Evolutionary conservation across 2,113 vertebrate genomes (phyloP).

Genomic region (Microcebus tavaratra): DNA sequence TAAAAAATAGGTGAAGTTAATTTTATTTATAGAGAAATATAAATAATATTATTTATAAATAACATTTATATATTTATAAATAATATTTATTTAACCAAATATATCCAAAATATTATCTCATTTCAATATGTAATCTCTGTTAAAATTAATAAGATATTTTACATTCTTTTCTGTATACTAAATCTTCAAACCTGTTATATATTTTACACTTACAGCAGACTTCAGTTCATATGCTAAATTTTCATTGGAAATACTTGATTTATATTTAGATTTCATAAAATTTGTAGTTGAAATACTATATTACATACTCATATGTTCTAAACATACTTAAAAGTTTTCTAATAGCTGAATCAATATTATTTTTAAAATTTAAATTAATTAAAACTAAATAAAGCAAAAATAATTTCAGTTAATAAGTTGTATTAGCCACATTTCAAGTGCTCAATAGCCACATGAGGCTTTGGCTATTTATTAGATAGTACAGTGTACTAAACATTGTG

Average conservation of each 20-base stretch:
- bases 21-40: background rate
- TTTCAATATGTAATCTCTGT: background rate
- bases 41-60: no score
- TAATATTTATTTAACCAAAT: background rate
- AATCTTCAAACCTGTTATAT: background rate
- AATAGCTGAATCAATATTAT: background rate
- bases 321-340: background rate
- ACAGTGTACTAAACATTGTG: fast-evolving
- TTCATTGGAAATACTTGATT: background rate
- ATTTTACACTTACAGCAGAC: background rate
- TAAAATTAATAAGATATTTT: background rate
- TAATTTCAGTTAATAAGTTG: background rate
- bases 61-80: no score
- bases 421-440: background rate
- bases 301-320: background rate
- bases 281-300: background rate
- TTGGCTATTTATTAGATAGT: fast-evolving
- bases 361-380: background rate
- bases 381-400: background rate
- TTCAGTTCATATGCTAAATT: background rate
- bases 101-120: background rate
- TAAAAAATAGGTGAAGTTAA: background rate
- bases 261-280: background rate
- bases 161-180: background rate
- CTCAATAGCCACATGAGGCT: background rate